Evolutionary conservation across 2,797 vertebrate genomes (phyloP).

Genomic region (Phataginus tetradactyla): DNA sequence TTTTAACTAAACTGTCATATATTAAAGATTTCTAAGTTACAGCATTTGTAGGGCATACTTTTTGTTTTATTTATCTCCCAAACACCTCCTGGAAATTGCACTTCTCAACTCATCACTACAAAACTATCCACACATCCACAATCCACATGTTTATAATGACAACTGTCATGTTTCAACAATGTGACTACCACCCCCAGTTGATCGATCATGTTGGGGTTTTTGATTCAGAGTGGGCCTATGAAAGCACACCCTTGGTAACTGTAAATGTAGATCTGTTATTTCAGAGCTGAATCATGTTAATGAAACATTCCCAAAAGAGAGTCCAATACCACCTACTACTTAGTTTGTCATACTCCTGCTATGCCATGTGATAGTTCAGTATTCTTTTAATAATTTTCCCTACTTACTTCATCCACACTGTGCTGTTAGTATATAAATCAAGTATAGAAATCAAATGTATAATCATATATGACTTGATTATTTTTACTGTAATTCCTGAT

Average conservation of each 20-base stretch:
- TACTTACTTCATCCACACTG: not conserved
- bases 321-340: not conserved
- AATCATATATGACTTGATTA: too few relatives aligned
- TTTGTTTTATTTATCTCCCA: not conserved
- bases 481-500: too few relatives aligned
- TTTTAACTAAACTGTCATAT: not conserved
- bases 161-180: not conserved
- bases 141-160: not conserved
- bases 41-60: not conserved
- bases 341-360: not conserved
- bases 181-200: not conserved
- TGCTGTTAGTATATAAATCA: too few relatives aligned
- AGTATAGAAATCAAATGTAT: too few relatives aligned
- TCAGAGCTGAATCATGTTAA: not conserved
- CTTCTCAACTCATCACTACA: not conserved
- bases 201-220: not conserved
- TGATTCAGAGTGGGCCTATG: not conserved
- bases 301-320: not conserved
- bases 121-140: not conserved
- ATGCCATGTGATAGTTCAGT: not conserved
- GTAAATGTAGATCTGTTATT: not conserved
- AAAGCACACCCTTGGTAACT: not conserved
- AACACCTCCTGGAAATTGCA: not conserved
- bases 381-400: not conserved
- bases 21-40: not conserved